Conservation (phyloP, 1,140 invertebrate species). For the Drosophila trapezifrons region DNA sequence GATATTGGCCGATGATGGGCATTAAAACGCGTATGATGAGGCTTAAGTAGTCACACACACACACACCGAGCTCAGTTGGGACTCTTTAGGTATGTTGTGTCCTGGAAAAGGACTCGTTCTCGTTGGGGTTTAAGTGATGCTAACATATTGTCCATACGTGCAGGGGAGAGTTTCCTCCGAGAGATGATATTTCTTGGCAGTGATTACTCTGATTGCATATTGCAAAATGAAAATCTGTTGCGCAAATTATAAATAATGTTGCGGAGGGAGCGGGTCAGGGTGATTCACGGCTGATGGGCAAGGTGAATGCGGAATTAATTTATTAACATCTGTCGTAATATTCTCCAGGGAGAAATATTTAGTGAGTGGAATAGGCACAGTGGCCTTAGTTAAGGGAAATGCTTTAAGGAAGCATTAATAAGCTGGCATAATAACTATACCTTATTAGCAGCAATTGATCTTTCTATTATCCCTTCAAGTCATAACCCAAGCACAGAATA, state of each 20-base stretch:
- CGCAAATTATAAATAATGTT: conserved; percentile 35
- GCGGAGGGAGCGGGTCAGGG: background rate
- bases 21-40: conserved; percentile 77
- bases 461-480: background rate
- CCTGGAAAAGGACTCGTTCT: conserved; percentile 32
- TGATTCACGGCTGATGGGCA: conserved; percentile 22
- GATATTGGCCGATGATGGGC: conserved; percentile 70
- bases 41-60: conserved; percentile 69
- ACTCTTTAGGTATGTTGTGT: conserved; percentile 46
- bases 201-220: conserved; percentile 45
- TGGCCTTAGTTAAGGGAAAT: background rate
- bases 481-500: background rate
- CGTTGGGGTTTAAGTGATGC: conserved; percentile 58
- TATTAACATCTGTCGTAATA: conserved; percentile 37
- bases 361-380: background rate
- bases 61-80: conserved; percentile 33
- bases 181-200: conserved; percentile 44
- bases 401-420: background rate
- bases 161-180: conserved; percentile 25
- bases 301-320: conserved; percentile 37
- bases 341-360: background rate
- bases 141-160: conserved; percentile 51
- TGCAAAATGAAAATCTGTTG: conserved; percentile 40
- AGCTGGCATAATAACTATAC: background rate
- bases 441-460: background rate